Evolutionary conservation across 2,797 vertebrate species (phyloP).

Genomic region (Sebastes trivittatus): DNA sequence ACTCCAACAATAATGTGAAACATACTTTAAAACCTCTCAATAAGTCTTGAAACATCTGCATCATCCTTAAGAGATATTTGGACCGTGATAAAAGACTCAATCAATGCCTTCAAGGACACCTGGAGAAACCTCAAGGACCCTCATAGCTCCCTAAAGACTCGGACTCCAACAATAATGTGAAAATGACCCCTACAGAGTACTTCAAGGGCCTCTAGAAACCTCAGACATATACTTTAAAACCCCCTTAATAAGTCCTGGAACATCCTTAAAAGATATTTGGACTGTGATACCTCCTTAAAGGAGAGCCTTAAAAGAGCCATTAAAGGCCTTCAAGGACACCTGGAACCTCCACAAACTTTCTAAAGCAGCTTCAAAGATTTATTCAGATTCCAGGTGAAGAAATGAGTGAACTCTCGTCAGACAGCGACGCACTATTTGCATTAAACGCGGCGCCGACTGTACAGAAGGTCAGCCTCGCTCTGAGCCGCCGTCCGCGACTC

Average conservation of each 20-base stretch:
- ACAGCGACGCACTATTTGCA: background rate
- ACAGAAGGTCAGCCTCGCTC: conserved; percentile 43
- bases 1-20: background rate
- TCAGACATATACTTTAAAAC: background rate
- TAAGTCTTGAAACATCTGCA: background rate
- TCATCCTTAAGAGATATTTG: background rate
- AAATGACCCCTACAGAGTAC: background rate
- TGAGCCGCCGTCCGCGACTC: background rate
- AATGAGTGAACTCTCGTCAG: background rate
- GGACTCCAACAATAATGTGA: too few relatives aligned
- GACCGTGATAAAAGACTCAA: background rate
- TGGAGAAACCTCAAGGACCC: background rate
- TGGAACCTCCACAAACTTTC: background rate
- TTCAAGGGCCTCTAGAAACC: too few relatives aligned
- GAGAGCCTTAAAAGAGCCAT: background rate
- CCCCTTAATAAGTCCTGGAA: background rate
- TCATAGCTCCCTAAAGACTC: too few relatives aligned
- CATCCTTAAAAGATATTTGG: background rate
- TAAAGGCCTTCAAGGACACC: background rate
- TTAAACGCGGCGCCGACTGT: background rate
- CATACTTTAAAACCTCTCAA: background rate
- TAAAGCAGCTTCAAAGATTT: background rate
- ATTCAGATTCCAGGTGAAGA: background rate
- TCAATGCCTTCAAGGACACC: background rate
- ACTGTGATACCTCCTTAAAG: background rate